Base-by-base conservation (phyloP, 2,797 vertebrate genomes). In the Tenualosa thibaudeaui region DNA sequence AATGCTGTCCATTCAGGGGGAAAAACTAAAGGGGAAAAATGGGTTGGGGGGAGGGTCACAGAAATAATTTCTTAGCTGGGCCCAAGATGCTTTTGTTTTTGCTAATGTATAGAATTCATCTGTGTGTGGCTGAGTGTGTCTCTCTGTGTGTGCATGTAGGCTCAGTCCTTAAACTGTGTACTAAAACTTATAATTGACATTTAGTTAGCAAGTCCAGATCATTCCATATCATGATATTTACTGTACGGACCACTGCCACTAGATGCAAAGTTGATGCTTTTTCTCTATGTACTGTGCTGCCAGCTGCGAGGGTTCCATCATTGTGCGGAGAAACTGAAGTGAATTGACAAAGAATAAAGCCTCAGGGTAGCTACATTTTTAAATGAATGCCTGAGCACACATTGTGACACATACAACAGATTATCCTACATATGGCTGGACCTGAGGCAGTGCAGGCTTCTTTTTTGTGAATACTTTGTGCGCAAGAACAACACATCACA, bases 1-100 rank as follows among this genome's bases (percentile, higher is more conserved):
- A 93, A 94, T 88, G 90, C 86, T 84, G 17, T 89, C 87, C 90
- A 91, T 93, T 92, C 89, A 94, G 86, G 89, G 86, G 58, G 31
- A 84, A 85, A 87, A 85, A 81, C 87, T 85, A 75, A 78, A 81
- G 83, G 82, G 62, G 24, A 85, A 90, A 81, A 91, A 43, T 37
- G 19, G 68, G 68, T 5, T 37, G 17, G 37, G 17, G 71, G 71
- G 37, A 53, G 86, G 87, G 88, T 90, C 87, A 91, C 89, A 92
- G 88, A 89, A 88, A 90, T 87, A 87, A 89, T 90, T 78, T 71
- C 71, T 46, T 40, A 78, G 89, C 56, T 84, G 85, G 49, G n/a
- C 13, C 68, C 43, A 81, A 90, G 85, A 88, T 87, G 86, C 43
- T 88, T 86, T 87, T 54, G 84, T 49, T 82, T 26, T 82, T 24